phyloP scores from a whole-genome alignment of 2,888 invertebrate species.

The Oxytorus armatus region DNA sequence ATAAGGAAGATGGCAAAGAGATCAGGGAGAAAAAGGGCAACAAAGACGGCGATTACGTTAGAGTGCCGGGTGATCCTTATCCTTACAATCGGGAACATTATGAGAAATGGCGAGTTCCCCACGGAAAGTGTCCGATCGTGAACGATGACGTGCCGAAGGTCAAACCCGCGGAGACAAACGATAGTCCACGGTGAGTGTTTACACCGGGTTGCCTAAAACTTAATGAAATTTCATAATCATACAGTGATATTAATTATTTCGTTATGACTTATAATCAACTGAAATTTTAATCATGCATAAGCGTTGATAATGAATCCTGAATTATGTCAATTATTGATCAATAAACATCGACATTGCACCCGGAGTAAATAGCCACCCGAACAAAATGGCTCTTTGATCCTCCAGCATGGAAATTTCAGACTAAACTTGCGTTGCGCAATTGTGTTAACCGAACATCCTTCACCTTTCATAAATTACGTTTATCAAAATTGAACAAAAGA shows the following conservation, averaged over 20 bases:
- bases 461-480: not conserved
- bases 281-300: not conserved
- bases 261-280: not conserved
- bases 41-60: conserved; percentile 68
- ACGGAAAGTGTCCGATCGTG: conserved; percentile 55
- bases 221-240: not conserved
- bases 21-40: conserved; percentile 38
- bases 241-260: not conserved
- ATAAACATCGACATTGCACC: conserved; percentile 49
- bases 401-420: not conserved
- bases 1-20: conserved; percentile 54
- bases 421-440: not conserved
- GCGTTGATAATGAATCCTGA: conserved; percentile 33
- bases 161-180: conserved; percentile 56
- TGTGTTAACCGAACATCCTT: not conserved
- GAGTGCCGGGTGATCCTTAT: conserved; percentile 75
- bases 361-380: conserved; percentile 68
- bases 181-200: conserved; percentile 71
- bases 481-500: not conserved
- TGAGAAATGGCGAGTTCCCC: conserved; percentile 72
- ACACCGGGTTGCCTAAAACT: conserved; percentile 61
- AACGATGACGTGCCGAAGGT: conserved; percentile 63
- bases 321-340: conserved; percentile 28
- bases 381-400: not conserved
- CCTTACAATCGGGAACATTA: conserved; percentile 75